phyloP scores from a whole-genome alignment of 2,797 vertebrate genomes.

The Gymnodraco acuticeps region DNA sequence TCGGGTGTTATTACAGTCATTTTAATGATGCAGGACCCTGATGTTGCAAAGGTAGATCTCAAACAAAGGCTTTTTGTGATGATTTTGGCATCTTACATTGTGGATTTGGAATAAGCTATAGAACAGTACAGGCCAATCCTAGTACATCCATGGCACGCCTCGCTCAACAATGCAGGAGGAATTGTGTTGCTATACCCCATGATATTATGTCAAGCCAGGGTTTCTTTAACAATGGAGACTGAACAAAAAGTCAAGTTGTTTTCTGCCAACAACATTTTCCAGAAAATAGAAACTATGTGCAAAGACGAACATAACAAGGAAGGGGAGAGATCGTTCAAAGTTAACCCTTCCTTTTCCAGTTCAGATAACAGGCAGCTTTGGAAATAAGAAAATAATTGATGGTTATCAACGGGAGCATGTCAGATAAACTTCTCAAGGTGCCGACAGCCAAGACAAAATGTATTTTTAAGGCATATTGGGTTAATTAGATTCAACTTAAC shows the following conservation, averaged over 20 bases:
- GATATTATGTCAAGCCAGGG: slow-evolving; percentile 33
- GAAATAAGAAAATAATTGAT: slow-evolving; percentile 32
- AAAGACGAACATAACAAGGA: slow-evolving; percentile 53
- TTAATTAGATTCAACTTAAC: slow-evolving; percentile 38
- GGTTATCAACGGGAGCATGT: slow-evolving; percentile 44
- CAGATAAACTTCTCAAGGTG: slow-evolving; percentile 31
- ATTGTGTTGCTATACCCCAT: slow-evolving; percentile 51
- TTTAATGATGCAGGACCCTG: slow-evolving; percentile 14
- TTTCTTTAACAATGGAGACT: slow-evolving; percentile 50
- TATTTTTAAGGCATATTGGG: slow-evolving; percentile 22
- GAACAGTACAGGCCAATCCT: slow-evolving; percentile 4
- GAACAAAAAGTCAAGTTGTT: slow-evolving; percentile 45
- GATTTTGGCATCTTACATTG: slow-evolving; percentile 5
- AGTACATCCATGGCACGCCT: slow-evolving; percentile 38
- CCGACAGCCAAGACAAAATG: slow-evolving; percentile 39
- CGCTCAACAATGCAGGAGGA: slow-evolving; percentile 62
- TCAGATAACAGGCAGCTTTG: slow-evolving; percentile 22
- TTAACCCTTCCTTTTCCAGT: slow-evolving; percentile 24
- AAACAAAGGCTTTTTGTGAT: slow-evolving; percentile 6
- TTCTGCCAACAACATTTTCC: slow-evolving; percentile 34
- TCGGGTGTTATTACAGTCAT: slow-evolving; percentile 12
- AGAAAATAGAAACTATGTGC: slow-evolving; percentile 40
- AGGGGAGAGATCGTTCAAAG: slow-evolving; percentile 23
- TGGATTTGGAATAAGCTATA: slow-evolving; percentile 18
- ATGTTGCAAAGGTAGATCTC: slow-evolving; percentile 8